Conservation (phyloP, 1,140 invertebrate species). For the Nomia melanderi region DNA sequence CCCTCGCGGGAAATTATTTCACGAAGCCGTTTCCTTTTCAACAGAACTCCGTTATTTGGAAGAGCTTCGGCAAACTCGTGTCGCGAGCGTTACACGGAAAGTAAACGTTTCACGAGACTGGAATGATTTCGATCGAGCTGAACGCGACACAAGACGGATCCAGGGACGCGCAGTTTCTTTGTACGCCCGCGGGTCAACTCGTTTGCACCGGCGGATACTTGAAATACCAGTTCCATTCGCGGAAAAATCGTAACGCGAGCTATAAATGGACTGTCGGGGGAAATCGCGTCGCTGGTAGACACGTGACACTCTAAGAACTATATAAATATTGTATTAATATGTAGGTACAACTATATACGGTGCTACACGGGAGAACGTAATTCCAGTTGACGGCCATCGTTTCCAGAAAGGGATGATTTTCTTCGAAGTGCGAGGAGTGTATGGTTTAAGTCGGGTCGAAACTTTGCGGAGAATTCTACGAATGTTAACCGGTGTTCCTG, state of each 20-base stretch:
- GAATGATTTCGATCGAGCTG: background rate
- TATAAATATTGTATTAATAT: slow-evolving; percentile 34
- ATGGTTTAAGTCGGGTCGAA: slow-evolving; percentile 19
- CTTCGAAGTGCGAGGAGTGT: background rate
- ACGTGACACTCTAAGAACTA: slow-evolving; percentile 12
- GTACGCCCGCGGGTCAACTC: background rate
- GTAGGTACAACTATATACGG: slow-evolving; percentile 39
- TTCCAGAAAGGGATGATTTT: background rate
- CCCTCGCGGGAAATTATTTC: background rate
- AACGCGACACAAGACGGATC: background rate
- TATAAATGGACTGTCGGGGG: background rate
- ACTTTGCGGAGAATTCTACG: slow-evolving; percentile 25
- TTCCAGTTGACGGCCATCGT: slow-evolving; percentile 46
- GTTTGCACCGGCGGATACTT: background rate
- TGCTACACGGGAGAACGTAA: slow-evolving; percentile 31
- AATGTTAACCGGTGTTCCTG: slow-evolving; percentile 12
- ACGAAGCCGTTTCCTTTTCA: background rate
- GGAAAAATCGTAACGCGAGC: background rate
- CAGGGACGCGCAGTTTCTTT: background rate
- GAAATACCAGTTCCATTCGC: background rate
- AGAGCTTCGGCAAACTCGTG: too few relatives aligned
- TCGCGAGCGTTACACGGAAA: background rate
- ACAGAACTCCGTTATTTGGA: background rate
- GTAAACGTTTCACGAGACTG: background rate
- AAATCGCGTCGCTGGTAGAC: slow-evolving; percentile 35